Evolutionary conservation across 2,888 invertebrate species (phyloP), one percentile per base, ranked within the genome.

Genomic region (Drosophila affinis): DNA sequence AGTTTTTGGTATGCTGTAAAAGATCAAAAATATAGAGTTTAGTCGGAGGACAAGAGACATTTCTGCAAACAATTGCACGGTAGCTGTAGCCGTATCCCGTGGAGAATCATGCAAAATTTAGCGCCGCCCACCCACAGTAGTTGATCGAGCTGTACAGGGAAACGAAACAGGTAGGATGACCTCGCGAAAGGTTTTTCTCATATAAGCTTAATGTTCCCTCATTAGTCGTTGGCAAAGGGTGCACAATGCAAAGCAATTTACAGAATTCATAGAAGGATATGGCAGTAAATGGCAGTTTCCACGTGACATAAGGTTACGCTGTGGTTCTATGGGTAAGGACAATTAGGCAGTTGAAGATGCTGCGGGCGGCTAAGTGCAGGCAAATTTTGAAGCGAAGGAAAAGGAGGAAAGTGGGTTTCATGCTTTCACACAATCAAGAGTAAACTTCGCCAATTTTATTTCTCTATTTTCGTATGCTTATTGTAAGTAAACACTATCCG

Each of bases 1-100:
- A 62, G 34, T 72, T 72, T 76, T 78, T 14, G 81, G 77, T 70
- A 88, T 89, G 81, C 91, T 91, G 82, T 61, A 89, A 89, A 59
- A 62, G 72, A 77, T n/a, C 14, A 39, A 52, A 52, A 29, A 54
- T 34, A 57, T 12, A 55, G 21, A 21, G 29, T 18, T 61, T 21
- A 79, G 68, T 58, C 9, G 45, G 48, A 62, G 52, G 9, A 27
- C 21, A 27, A 27, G 7, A 62, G 55, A 57, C 57, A 27, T 62
- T 71, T 62, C n/a, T 52, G 51, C 48, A 59, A 62, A 62, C 49
- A 67, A 67, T 63, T 54, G 57, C 55, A 68, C 58, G 17, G 70
- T 64, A 74, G 63, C 49, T 27, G 45, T 56, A 49, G 54, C 55
- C 54, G 47, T 7, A n/a, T 46, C 47, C 51, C 34, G 57, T 21